Evolutionary conservation across 2,888 invertebrate genomes (phyloP).

Genomic region (Tetranychus truncatus): DNA sequence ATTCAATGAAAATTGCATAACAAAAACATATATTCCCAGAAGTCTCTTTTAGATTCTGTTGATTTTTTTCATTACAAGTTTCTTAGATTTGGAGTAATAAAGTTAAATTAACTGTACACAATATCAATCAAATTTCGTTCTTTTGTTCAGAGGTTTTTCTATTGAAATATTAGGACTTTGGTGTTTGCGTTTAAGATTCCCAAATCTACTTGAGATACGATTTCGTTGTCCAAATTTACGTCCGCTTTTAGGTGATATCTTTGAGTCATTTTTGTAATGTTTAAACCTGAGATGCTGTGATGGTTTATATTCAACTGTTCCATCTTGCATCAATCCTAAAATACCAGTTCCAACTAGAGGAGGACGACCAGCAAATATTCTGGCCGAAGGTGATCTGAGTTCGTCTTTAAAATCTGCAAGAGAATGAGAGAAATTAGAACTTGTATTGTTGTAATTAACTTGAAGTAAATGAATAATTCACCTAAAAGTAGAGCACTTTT

Average conservation of each 20-base stretch:
- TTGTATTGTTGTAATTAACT: constrained; percentile 4
- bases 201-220: neutral
- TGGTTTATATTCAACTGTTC: neutral
- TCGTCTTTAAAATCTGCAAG: constrained; percentile 48
- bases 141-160: constrained; percentile 2
- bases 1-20: neutral
- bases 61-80: neutral
- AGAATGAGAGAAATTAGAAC: constrained; percentile 6
- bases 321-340: constrained; percentile 5
- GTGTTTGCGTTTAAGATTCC: constrained; percentile 1
- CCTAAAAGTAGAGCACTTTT: constrained; percentile 52
- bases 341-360: constrained; percentile 61
- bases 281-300: neutral
- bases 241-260: too few relatives aligned
- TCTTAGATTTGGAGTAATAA: neutral
- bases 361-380: constrained; percentile 66
- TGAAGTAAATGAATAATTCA: constrained; percentile 28
- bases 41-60: neutral
- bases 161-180: neutral
- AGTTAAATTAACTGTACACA: neutral
- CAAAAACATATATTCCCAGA: neutral
- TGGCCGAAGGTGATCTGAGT: constrained; percentile 63
- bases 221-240: neutral
- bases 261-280: neutral
- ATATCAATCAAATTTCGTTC: constrained; percentile 16